These are phyloP conservation scores for Psammodynastes pulverulentus DNA, from an alignment of 2,113 vertebrate species.

Conservation along the genomic window DNA sequence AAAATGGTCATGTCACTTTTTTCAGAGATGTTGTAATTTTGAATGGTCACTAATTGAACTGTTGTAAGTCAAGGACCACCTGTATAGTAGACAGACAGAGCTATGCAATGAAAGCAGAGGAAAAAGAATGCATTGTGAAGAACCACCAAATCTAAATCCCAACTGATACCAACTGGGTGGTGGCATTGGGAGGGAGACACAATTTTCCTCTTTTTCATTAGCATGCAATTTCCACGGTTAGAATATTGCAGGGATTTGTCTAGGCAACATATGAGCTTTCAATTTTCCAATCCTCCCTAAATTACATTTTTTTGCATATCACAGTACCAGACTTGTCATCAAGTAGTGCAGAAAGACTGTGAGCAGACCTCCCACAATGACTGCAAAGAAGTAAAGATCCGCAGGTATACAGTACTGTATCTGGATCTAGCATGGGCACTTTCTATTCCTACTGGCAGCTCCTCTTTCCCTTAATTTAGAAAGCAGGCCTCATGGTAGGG, in stretches of 20 bases:
- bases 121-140: not conserved
- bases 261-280: not conserved
- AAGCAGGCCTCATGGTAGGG: not conserved
- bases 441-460: not conserved
- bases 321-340: not conserved
- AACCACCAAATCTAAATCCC: not conserved
- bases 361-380: not conserved
- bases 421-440: not conserved
- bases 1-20: not conserved
- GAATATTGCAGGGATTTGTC: not conserved
- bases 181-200: not conserved
- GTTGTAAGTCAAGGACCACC: not conserved
- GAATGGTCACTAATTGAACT: not conserved
- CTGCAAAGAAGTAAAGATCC: not conserved
- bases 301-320: not conserved
- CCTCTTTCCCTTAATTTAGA: not conserved
- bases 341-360: not conserved
- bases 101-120: not conserved
- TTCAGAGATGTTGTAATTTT: not conserved
- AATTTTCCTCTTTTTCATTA: not conserved
- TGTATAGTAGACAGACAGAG: not conserved
- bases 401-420: not conserved
- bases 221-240: not conserved
- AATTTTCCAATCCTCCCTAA: not conserved
- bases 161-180: not conserved